phyloP scores from a whole-genome alignment of 2,797 vertebrate genomes.

The Sebastes alutus region DNA sequence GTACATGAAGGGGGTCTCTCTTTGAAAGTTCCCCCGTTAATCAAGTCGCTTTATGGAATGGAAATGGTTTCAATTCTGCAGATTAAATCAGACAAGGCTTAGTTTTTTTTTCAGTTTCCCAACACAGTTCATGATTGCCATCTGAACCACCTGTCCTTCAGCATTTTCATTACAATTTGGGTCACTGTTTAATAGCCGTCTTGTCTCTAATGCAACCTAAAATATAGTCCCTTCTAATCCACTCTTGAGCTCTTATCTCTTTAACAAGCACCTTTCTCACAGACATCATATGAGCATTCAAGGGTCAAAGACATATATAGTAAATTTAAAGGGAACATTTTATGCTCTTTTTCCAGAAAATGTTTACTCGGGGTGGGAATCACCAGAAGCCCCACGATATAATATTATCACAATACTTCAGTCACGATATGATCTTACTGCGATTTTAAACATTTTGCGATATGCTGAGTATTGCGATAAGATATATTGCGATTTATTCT shows the following conservation, averaged over 20 bases:
- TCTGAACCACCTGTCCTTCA: slow-evolving; percentile 38
- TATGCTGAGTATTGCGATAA: no score
- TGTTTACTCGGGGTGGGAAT: no score
- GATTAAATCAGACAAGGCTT: slow-evolving; percentile 42
- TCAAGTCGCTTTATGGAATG: slow-evolving; percentile 52
- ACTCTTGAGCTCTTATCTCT: not conserved
- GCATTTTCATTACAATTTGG: slow-evolving; percentile 10
- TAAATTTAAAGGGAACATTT: no score
- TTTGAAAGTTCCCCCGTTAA: slow-evolving; percentile 62
- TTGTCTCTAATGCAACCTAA: not conserved
- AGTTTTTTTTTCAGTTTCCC: not conserved
- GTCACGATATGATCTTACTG: no score
- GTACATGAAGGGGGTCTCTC: slow-evolving; percentile 62
- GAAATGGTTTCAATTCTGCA: slow-evolving; percentile 50
- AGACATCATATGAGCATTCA: not conserved
- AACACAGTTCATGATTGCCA: not conserved
- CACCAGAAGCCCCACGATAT: no score
- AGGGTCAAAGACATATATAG: not conserved
- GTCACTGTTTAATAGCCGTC: not conserved
- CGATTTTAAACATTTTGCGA: no score
- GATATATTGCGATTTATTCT: no score
- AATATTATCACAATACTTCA: no score
- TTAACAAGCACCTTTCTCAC: not conserved
- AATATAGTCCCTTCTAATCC: not conserved
- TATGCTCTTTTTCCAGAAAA: no score